Evolutionary conservation across 2,888 invertebrate species (phyloP).

Genomic region (Agriopis aurantiaria): DNA sequence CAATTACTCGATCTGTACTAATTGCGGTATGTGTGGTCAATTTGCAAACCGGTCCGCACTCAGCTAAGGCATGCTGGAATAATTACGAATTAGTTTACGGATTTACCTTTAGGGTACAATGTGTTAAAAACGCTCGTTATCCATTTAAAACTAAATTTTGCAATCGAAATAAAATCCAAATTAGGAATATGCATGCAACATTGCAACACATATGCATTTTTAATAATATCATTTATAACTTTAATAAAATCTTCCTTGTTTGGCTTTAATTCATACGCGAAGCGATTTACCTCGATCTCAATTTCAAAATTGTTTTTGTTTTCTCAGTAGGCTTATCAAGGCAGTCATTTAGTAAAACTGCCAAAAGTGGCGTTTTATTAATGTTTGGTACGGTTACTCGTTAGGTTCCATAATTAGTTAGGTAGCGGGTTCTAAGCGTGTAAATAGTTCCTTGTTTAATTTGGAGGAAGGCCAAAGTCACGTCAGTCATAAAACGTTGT

Average conservation of each 20-base stretch:
- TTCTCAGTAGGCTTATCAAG: conserved; percentile 23
- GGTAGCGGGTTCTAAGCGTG: conserved; percentile 54
- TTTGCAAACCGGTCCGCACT: conserved; percentile 20
- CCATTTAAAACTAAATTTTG: conserved; percentile 32
- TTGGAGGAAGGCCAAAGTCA: conserved; percentile 69
- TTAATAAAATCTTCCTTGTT: conserved; percentile 45
- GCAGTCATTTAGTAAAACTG: conserved; percentile 12
- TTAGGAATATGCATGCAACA: conserved; percentile 30
- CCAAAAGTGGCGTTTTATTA: conserved; percentile 6
- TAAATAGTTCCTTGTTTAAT: conserved; percentile 59
- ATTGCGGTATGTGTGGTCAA: conserved; percentile 28
- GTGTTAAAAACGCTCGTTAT: conserved; percentile 25
- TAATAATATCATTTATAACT: conserved; percentile 36
- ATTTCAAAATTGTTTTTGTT: conserved; percentile 37
- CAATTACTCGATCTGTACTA: conserved; percentile 2
- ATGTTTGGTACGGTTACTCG: conserved; percentile 8
- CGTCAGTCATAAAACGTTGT: conserved; percentile 58
- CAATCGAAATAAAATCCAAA: conserved; percentile 33
- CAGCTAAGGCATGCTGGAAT: conserved; percentile 12
- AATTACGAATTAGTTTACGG: conserved; percentile 36
- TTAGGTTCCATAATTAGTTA: conserved; percentile 13
- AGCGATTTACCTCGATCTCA: conserved; percentile 45
- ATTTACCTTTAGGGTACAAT: conserved; percentile 12
- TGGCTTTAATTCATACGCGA: conserved; percentile 33
- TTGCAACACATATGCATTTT: conserved; percentile 33